Evolutionary conservation across 2,797 vertebrate species (phyloP), one percentile per base, ranked within the genome.

Genomic region (Scomberomorus guttatus): DNA sequence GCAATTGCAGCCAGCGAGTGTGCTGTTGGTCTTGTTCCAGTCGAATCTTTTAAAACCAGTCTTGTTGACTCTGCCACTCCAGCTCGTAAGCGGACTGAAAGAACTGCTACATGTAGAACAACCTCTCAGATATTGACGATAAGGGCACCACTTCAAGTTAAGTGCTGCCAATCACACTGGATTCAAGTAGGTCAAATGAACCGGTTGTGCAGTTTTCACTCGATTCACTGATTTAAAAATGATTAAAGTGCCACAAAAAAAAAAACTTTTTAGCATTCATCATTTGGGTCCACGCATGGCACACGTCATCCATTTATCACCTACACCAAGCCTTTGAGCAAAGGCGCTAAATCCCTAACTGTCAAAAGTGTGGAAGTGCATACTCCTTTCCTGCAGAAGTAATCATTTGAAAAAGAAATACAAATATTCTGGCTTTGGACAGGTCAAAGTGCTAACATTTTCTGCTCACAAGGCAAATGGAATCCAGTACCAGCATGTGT

Each of bases 51-150:
- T 39, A 37, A 64, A 68, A 46, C 0, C 58, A 25, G 34, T 25
- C 37, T 46, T 75, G 66, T 74, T 76, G 75, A 82, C 57, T 79
- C 5, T 42, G 51, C 71, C 46, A 6, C 15, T 17, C 44, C 42
- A 37, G 44, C 32, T 24, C 42, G 0, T 42, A 22, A 69, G 64
- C 9, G 46, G 32, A 64, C 48, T 56, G 59, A 63, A 63, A 22
- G 32, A 34, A 24, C 9, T 7, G 5, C 4, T 63, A 11, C 15
- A n/a, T 1, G n/a, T 12, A 0, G 3, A 22, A 15, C 29, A 67
- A 11, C 29, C 20, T 37, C 20, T 63, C 12, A 50, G 24, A 56
- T 54, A 51, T 29, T 29, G 22, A 65, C 69, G 51, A 25, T 66
- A 18, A 39, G 37, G 44, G 50, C 50, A 76, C 59, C 0, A 5